Percentiles rank a stretch among this genome's conserved stretches.
Evolutionary conservation across 2,113 vertebrate genomes (phyloP).

Genomic region (Hepsetus odoe): DNA sequence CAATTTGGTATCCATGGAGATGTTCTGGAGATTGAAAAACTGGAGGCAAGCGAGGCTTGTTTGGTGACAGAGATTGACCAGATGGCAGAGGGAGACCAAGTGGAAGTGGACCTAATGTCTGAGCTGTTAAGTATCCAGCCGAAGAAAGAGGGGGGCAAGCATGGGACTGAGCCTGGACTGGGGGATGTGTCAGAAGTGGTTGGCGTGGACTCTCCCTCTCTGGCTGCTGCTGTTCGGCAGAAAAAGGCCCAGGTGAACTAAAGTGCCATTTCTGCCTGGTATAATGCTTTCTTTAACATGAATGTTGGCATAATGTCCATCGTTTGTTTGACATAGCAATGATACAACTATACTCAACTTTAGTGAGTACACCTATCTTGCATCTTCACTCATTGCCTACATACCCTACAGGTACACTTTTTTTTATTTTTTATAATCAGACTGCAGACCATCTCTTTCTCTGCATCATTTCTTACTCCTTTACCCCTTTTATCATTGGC

Average conservation of each 20-base stretch:
- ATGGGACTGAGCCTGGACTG: constrained; percentile 86
- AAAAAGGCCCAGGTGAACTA: constrained; percentile 86
- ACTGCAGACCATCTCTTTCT: too few species aligned
- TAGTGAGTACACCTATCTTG: too few species aligned
- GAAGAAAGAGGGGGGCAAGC: constrained; percentile 87
- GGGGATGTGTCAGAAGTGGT: constrained; percentile 91
- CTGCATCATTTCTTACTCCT: too few species aligned
- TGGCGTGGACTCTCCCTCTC: constrained; percentile 82
- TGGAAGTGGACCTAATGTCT: constrained; percentile 83
- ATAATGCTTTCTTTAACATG: neutral
- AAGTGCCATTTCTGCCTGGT: neutral
- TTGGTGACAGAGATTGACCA: constrained; percentile 81
- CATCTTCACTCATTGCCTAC: too few species aligned
- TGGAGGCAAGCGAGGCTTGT: constrained; percentile 77
- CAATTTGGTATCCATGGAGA: constrained; percentile 98
- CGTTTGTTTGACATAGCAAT: neutral
- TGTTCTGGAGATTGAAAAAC: constrained; percentile 85
- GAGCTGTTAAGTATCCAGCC: constrained; percentile 86
- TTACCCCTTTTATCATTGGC: too few species aligned
- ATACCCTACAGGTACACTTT: too few species aligned
- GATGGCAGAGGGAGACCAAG: constrained; percentile 83
- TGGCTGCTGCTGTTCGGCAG: constrained; percentile 86
- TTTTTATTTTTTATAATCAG: too few species aligned
- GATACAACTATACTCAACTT: neutral
- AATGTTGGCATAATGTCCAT: neutral